Base-by-base conservation (phyloP, 2,888 invertebrate genomes). In the Nasonia oneida region DNA sequence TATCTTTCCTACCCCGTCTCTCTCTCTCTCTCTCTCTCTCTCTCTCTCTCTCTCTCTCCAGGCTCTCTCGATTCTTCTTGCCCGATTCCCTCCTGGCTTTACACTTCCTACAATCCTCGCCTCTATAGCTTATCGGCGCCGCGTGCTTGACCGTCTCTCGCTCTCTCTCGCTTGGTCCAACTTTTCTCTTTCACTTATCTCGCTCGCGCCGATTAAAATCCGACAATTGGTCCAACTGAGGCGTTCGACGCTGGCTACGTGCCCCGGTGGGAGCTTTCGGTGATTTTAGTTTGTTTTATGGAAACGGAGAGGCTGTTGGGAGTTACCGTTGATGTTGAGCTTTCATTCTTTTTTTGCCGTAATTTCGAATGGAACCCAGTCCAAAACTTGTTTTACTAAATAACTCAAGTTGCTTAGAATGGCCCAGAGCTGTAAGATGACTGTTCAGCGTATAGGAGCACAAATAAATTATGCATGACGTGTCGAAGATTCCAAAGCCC, bases 121-220 rank as follows among this genome's bases (percentile, higher is more conserved):
- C 15, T 37, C 14, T 23, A 33, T 42, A 23, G 6, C 79, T 79
- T 79, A 79, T 79, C 79, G 61, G 50, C 70, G 12, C 64, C 37
- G 15, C 53, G 71, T 57, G 81, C 57, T 81, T 81, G 73, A 81
- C 81, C 81, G 73, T 81, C 50, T 50, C 70, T 33, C 70, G 12
- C 15, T 18, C 23, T 42, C 53, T 42, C 8, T 23, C 29, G 1
- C 37, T 5, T 18, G 15, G 33, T 6, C 12, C 18, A 84, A 84
- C 73, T 85, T 85, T 82, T 81, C 78, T 85, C 77, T 85, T 81
- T 85, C 76, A 74, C 78, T 81, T 81, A 81, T 85, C 85, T 81
- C n/a, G 76, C 57, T n/a, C 57, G 47, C n/a, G 37, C 37, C 64
- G 82, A 85, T 67, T 76, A 73, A 71, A 81, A 81, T 71, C 71